phyloP scores from a whole-genome alignment of 2,797 vertebrate species.

The Enteromius viviparus region DNA sequence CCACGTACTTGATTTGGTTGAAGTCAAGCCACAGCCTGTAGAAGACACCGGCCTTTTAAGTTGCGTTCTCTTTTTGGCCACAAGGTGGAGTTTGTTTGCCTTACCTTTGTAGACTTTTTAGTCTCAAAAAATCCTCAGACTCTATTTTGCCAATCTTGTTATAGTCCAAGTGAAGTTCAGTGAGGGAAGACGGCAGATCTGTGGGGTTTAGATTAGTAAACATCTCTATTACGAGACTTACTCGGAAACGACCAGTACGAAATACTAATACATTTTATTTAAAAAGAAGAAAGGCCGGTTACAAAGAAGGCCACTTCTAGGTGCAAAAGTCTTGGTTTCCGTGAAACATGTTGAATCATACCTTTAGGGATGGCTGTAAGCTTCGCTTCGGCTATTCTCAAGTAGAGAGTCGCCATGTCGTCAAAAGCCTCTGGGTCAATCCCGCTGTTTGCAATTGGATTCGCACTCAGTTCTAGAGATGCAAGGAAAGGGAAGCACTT shows the following conservation, averaged over 20 bases:
- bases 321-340: background rate
- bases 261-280: background rate
- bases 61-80: background rate
- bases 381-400: constrained; percentile 92
- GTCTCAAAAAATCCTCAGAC: constrained; percentile 91
- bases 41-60: constrained; percentile 45
- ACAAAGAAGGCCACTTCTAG: background rate
- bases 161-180: constrained; percentile 92
- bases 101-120: constrained; percentile 93
- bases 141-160: constrained; percentile 93
- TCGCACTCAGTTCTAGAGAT: constrained; percentile 91
- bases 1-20: constrained; percentile 93
- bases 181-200: constrained; percentile 85
- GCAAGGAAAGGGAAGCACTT: background rate
- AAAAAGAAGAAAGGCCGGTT: background rate
- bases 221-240: background rate
- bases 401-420: constrained; percentile 86
- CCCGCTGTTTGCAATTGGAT: constrained; percentile 89
- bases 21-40: constrained; percentile 89
- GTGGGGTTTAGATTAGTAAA: constrained; percentile 28
- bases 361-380: constrained; percentile 94
- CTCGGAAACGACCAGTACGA: background rate
- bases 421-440: constrained; percentile 93
- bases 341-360: constrained; percentile 57
- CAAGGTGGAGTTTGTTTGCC: background rate